Base-by-base conservation (phyloP, 2,113 vertebrate species). In the Epinephelus cyanopodus region DNA sequence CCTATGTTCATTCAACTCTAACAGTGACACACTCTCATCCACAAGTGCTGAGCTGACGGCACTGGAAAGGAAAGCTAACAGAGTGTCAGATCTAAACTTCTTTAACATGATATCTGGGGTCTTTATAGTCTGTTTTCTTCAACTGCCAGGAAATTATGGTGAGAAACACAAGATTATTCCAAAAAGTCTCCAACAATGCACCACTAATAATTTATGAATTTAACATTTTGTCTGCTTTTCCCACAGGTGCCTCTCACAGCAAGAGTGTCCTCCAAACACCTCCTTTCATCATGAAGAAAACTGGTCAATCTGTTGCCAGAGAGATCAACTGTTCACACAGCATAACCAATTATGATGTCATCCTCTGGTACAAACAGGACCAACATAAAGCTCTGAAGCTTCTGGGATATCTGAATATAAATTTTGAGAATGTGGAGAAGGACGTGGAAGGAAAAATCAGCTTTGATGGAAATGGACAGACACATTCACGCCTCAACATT, bases 301-400 rank as follows among this genome's bases (percentile, higher is more conserved):
- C 2, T 6, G 64, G 39, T 19, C 68, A 92, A 82, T 69, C 92
- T 10, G 80, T 81, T 12, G 3, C 18, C 65, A 64, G 37, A 5
- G 45, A 80, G 71, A 83, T 95, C 5, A 6, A 8, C 8, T 95
- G 94, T 84, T 82, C 85, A 48, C 91, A 94, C 73, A 79, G 0
- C 0, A 80, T 85, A 17, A 0, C 19, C 3, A 1, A 0, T 19
- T 75, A 85, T 21, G 11, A 92, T 0, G 0, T 0, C 0, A 88
- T 94, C 3, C 72, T 92, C 0, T 95, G 94, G 94, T 94, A 93
- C 57, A 94, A 89, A 79, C 81, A 89, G 54, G 76, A 77, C 0
- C 0, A 85, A 48, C 4, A 62, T 2, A n/a, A n/a, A 45, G 23
- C 23, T 18, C n/a, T 92, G 3, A 66, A 79, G 63, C 9, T 87